Evolutionary conservation across 2,797 vertebrate species (phyloP).

Genomic region (Oreochromis grahami): DNA sequence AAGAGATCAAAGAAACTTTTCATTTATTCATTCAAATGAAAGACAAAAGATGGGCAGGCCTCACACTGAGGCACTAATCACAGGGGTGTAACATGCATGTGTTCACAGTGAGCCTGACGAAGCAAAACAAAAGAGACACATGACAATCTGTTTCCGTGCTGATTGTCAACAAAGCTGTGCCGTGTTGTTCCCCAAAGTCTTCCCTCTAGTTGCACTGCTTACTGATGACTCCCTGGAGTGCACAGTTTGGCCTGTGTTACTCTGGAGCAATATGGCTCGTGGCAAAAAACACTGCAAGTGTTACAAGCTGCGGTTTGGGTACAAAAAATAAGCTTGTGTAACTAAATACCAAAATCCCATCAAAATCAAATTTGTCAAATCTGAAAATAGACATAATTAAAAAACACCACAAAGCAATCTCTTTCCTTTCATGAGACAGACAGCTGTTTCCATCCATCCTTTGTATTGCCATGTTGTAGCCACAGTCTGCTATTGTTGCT

Average conservation of each 20-base stretch:
- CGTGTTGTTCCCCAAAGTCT: not conserved
- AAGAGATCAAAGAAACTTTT: not conserved
- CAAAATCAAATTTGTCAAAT: not conserved
- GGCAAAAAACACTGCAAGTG: not conserved
- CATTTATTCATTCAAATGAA: not conserved
- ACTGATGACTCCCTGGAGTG: not conserved
- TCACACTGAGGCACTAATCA: not conserved
- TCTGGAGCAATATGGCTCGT: not conserved
- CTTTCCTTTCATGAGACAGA: not conserved
- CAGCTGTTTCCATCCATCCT: not conserved
- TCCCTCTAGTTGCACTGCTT: not conserved
- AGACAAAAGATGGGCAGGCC: not conserved
- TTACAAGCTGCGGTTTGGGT: not conserved
- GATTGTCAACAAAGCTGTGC: not conserved
- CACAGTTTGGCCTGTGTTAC: not conserved
- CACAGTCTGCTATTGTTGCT: not conserved
- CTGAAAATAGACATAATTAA: not conserved
- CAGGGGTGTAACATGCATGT: not conserved
- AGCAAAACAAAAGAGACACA: not conserved
- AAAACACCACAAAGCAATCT: not conserved
- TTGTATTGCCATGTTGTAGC: not conserved
- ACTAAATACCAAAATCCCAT: not conserved
- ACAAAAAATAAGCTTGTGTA: not conserved
- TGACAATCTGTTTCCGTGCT: not conserved
- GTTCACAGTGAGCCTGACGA: not conserved